Conservation (phyloP, 1,140 invertebrate genomes). For the Cecropterus lyciades region DNA sequence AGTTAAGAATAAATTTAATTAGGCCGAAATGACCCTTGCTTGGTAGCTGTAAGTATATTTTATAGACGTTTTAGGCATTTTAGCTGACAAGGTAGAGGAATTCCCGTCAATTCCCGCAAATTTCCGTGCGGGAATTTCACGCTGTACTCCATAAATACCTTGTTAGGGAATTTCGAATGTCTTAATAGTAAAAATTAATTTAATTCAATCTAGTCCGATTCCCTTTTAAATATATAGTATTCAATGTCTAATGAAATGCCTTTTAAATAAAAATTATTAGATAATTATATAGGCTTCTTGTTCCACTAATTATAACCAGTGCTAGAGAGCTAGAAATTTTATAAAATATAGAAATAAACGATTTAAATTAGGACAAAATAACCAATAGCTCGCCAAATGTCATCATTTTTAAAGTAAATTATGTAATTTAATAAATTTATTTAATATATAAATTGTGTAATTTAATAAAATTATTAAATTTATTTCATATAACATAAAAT, state of each 20-base stretch:
- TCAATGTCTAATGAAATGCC: constrained; percentile 2
- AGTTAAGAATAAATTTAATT: constrained; percentile 32
- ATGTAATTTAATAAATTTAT: too few relatives aligned
- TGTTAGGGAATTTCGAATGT: not conserved
- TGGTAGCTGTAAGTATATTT: constrained; percentile 45
- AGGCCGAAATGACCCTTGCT: constrained; percentile 62
- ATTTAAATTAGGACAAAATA: constrained; percentile 15
- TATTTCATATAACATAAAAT: not conserved
- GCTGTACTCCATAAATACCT: not conserved
- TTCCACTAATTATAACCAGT: not conserved
- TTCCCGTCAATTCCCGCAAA: constrained; percentile 10
- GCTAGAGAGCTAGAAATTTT: constrained; percentile 12
- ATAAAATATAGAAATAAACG: constrained; percentile 2
- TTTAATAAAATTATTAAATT: too few relatives aligned
- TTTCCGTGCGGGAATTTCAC: not conserved
- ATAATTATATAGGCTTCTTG: constrained; percentile 3
- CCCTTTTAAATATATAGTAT: constrained; percentile 2
- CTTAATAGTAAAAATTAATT: constrained; percentile 29
- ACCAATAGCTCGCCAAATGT: not conserved
- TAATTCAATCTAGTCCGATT: constrained; percentile 7
- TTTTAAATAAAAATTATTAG: constrained; percentile 14
- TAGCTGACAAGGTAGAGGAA: constrained; percentile 9
- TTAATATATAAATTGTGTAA: too few relatives aligned
- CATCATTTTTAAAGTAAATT: too few relatives aligned
- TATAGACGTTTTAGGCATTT: constrained; percentile 28